Percentiles rank a stretch among this genome's conserved stretches.
Conservation (phyloP, 30 jellyfish, hydroid and myxozoan species). For the Hydra vulgaris region DNA sequence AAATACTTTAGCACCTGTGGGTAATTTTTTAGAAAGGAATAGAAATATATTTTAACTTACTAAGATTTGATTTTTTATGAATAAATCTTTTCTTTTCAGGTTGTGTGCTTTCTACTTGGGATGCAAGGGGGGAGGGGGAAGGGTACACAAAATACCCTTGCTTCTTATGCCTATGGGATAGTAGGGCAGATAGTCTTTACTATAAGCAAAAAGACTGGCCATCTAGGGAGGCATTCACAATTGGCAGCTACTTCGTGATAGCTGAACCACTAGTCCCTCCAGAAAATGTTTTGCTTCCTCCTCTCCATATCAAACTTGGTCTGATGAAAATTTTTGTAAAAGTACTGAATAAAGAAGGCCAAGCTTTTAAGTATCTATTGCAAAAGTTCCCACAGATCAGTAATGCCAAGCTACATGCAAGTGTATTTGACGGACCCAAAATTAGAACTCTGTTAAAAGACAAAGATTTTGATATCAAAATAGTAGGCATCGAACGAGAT, state of each 20-base stretch:
- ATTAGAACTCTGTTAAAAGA: not conserved
- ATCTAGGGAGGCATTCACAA: constrained; percentile 17
- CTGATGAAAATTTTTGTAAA: constrained; percentile 6
- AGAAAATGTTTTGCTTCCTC: constrained; percentile 15
- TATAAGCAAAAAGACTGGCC: constrained; percentile 24
- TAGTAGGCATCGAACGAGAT: not conserved
- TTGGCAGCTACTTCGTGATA: constrained; percentile 20
- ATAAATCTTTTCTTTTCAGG: not conserved
- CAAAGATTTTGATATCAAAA: not conserved
- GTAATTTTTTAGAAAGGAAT: not conserved
- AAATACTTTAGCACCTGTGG: not conserved
- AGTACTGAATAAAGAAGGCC: constrained; percentile 9
- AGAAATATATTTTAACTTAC: not conserved
- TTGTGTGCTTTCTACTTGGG: constrained; percentile 16
- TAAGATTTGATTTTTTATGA: not conserved
- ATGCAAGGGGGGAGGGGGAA: constrained; percentile 27
- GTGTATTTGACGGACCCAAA: not conserved
- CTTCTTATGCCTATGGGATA: constrained; percentile 29
- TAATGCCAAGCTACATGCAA: not conserved
- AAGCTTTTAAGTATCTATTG: constrained; percentile 14
- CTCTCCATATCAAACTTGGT: constrained; percentile 19
- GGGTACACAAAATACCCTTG: constrained; percentile 25
- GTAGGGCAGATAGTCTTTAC: constrained; percentile 22
- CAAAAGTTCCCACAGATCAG: constrained; percentile 7
- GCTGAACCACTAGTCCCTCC: constrained; percentile 18